Conservation (phyloP, 2,888 invertebrate species). For the Stramonita haemastoma region DNA sequence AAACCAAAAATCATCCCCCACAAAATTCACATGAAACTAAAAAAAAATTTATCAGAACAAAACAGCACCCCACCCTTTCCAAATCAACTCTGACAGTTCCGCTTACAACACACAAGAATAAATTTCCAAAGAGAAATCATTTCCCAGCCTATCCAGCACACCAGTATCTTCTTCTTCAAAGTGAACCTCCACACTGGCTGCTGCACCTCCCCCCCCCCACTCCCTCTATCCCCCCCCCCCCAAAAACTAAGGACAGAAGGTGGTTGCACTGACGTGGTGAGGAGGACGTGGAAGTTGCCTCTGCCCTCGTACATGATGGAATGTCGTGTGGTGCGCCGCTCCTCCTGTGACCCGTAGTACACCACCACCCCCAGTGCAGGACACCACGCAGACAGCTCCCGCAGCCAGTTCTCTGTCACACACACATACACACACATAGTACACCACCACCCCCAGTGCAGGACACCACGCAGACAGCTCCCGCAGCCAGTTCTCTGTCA, state of each 20-base stretch:
- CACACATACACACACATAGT: too few relatives aligned
- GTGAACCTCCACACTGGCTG: neutral
- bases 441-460: conserved; percentile 82
- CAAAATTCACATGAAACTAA: too few relatives aligned
- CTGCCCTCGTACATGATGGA: conserved; percentile 86
- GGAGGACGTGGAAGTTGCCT: conserved; percentile 87
- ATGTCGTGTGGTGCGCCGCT: conserved; percentile 87
- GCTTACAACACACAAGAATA: too few relatives aligned
- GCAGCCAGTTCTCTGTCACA: conserved; percentile 79
- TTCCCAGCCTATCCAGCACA: too few relatives aligned
- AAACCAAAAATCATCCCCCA: too few relatives aligned
- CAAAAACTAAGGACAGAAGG: neutral
- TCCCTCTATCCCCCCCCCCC: neutral
- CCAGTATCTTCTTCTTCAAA: too few relatives aligned
- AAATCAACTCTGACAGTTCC: too few relatives aligned
- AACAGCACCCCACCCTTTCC: too few relatives aligned
- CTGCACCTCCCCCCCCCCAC: neutral
- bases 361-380: conserved; percentile 81
- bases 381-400: conserved; percentile 78
- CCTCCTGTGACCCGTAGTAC: conserved; percentile 92
- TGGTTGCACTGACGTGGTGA: conserved; percentile 91
- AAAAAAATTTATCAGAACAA: too few relatives aligned
- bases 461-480: conserved; percentile 78
- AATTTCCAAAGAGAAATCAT: too few relatives aligned
- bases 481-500: conserved; percentile 79